These are phyloP conservation scores for Spheniscus humboldti DNA, from an alignment of 2,797 vertebrate species.

Conservation along the genomic window DNA sequence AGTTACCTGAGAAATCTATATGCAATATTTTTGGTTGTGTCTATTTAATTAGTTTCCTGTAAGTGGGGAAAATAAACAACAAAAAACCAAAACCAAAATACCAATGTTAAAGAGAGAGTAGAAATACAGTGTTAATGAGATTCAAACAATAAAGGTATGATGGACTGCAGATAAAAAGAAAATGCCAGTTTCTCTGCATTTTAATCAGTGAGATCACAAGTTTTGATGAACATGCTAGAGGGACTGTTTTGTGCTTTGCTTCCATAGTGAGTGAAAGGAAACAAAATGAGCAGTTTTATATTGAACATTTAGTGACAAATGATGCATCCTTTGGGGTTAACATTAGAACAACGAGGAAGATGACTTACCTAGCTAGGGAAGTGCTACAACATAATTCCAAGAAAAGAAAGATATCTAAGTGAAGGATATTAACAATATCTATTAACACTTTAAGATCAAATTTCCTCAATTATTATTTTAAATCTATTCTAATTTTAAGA, in stretches of 20 bases:
- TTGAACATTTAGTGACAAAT: conserved; percentile 51
- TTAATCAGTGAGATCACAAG: conserved; percentile 66
- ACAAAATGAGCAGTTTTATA: conserved; percentile 56
- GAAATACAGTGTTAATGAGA: conserved; percentile 41
- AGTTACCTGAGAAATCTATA: background rate
- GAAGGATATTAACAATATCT: background rate
- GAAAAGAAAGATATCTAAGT: background rate
- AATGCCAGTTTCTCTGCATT: conserved; percentile 49
- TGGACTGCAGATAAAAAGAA: conserved; percentile 54
- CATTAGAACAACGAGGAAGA: background rate
- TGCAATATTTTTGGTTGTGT: background rate
- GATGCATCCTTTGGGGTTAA: conserved; percentile 34
- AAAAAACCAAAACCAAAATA: background rate
- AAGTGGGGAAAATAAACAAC: background rate
- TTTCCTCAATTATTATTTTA: background rate
- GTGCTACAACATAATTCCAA: background rate
- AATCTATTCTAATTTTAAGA: background rate
- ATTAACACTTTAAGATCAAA: background rate
- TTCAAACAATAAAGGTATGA: conserved; percentile 40
- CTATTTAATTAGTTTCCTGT: conserved; percentile 18
- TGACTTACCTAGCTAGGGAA: background rate
- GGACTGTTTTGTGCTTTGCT: conserved; percentile 47
- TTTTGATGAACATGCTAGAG: conserved; percentile 61
- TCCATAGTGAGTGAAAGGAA: conserved; percentile 54
- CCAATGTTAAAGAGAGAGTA: background rate